Evolutionary conservation across 2,797 vertebrate genomes (phyloP).

Genomic region (Cheirogaleus major): DNA sequence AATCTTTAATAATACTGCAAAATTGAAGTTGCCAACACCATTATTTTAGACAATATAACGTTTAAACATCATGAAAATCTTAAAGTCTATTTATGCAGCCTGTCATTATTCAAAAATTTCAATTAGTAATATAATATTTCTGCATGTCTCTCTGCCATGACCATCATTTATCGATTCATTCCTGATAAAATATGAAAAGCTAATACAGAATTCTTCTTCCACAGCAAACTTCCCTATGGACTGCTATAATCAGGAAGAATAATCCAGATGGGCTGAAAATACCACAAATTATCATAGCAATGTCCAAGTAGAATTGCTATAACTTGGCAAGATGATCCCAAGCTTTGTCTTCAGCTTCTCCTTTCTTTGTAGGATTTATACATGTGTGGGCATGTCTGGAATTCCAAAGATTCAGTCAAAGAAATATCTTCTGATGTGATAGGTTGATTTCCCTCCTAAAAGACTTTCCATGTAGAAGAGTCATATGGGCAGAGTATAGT

Average conservation of each 20-base stretch:
- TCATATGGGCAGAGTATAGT: not conserved
- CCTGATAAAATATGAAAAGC: not conserved
- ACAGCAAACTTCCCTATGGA: not conserved
- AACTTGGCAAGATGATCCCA: not conserved
- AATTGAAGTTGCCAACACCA: not conserved
- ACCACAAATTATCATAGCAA: not conserved
- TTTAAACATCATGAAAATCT: conserved; percentile 29
- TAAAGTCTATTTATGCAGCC: not conserved
- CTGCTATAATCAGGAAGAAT: not conserved
- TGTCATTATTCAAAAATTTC: conserved; percentile 21
- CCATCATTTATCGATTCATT: not conserved
- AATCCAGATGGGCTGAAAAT: not conserved
- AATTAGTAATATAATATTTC: not conserved
- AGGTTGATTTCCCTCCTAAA: not conserved
- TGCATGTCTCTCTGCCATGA: not conserved
- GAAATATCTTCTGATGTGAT: not conserved
- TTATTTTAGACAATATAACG: conserved; percentile 23
- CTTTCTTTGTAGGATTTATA: not conserved
- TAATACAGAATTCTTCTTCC: not conserved
- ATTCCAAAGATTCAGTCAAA: not conserved
- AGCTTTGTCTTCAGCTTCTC: not conserved
- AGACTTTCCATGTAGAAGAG: not conserved
- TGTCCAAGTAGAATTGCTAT: not conserved
- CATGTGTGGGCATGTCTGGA: not conserved
- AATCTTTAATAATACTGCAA: not conserved